These are phyloP conservation scores for Dromaius novaehollandiae DNA, from an alignment of 2,113 vertebrate species.

Conservation along the genomic window DNA sequence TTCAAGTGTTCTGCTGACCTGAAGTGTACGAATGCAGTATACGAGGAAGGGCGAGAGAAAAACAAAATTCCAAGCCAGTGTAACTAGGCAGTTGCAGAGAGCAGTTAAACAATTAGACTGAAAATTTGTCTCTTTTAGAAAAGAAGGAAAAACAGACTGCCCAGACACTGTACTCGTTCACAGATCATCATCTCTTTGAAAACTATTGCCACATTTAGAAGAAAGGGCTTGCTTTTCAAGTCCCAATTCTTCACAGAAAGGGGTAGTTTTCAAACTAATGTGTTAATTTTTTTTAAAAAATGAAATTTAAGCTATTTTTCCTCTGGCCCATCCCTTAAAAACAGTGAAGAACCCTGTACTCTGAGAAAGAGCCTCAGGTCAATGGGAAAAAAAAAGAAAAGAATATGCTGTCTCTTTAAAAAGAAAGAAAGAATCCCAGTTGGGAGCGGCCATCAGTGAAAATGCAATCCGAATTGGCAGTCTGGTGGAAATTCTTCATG, in stretches of 20 bases:
- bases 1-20: slow-evolving; percentile 52
- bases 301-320: slow-evolving; percentile 11
- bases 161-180: neutral
- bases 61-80: slow-evolving; percentile 17
- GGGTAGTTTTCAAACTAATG: slow-evolving; percentile 40
- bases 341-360: slow-evolving; percentile 58
- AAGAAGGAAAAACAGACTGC: slow-evolving; percentile 21
- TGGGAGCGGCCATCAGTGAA: slow-evolving; percentile 78
- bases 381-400: neutral
- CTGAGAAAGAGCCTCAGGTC: neutral
- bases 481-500: slow-evolving; percentile 80
- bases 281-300: neutral
- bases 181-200: neutral
- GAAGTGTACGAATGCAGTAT: neutral
- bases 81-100: slow-evolving; percentile 22
- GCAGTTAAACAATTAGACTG: slow-evolving; percentile 16
- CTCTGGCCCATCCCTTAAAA: slow-evolving; percentile 54
- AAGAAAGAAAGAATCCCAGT: slow-evolving; percentile 68
- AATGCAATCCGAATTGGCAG: slow-evolving; percentile 80
- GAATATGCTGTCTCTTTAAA: slow-evolving; percentile 78
- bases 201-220: neutral
- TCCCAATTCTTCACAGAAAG: slow-evolving; percentile 38
- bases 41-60: slow-evolving; percentile 28
- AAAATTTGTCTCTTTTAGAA: neutral
- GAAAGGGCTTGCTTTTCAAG: slow-evolving; percentile 29